These are phyloP conservation scores for Melanotaenia maccullochi DNA, from an alignment of 2,797 vertebrate species.

Conservation along the genomic window DNA sequence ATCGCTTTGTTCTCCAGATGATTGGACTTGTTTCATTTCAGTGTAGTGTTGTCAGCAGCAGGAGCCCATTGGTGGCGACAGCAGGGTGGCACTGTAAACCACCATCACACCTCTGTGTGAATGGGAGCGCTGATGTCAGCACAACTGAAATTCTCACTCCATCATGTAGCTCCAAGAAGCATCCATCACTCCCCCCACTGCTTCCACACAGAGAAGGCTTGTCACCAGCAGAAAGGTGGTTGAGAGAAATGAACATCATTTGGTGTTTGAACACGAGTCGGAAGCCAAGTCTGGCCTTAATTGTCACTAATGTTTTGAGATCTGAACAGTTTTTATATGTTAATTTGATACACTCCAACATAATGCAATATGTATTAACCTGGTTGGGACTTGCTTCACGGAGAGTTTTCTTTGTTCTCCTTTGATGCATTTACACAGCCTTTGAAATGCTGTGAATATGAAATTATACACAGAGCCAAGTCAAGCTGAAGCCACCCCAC, in stretches of 20 bases:
- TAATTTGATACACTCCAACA: constrained; percentile 67
- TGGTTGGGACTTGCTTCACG: constrained; percentile 52
- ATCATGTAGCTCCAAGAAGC: constrained; percentile 79
- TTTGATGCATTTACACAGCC: constrained; percentile 54
- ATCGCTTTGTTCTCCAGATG: constrained; percentile 26
- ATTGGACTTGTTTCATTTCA: constrained; percentile 31
- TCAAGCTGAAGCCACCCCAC: constrained; percentile 77
- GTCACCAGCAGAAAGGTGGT: constrained; percentile 53
- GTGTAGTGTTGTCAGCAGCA: constrained; percentile 51
- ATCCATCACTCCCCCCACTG: constrained; percentile 78
- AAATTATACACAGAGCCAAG: constrained; percentile 79
- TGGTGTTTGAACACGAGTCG: constrained; percentile 27
- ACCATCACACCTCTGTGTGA: constrained; percentile 78
- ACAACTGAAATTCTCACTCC: constrained; percentile 78
- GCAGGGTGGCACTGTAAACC: constrained; percentile 78
- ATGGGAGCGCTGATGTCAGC: constrained; percentile 82
- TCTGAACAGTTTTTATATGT: constrained; percentile 61
- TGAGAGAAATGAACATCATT: constrained; percentile 48
- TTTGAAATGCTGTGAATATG: constrained; percentile 69
- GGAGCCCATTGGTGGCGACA: constrained; percentile 49
- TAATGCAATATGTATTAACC: constrained; percentile 69
- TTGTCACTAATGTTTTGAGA: constrained; percentile 40
- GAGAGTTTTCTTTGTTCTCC: constrained; percentile 64
- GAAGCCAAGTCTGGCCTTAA: constrained; percentile 42
- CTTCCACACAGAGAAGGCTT: constrained; percentile 56